Evolutionary conservation across 2,888 invertebrate genomes (phyloP).

Genomic region (Cantharis rustica): DNA sequence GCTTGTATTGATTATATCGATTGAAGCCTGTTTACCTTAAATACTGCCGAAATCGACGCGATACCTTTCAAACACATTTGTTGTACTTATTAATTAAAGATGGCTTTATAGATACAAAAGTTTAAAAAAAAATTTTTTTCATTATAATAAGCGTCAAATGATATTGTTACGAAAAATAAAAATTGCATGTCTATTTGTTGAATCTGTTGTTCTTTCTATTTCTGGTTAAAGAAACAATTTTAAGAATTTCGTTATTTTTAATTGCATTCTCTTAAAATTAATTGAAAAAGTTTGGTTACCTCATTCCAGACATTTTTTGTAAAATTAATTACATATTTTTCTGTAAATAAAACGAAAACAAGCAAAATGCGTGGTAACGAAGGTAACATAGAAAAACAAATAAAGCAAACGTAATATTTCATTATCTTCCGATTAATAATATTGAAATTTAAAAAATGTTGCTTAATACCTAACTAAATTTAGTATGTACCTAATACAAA

Average conservation of each 20-base stretch:
- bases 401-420: neutral
- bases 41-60: neutral
- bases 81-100: neutral
- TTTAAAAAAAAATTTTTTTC: neutral
- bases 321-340: neutral
- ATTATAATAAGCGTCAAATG: neutral
- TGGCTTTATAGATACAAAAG: neutral
- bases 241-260: neutral
- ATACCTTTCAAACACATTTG: neutral
- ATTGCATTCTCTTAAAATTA: neutral
- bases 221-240: neutral
- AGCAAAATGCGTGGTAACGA: neutral
- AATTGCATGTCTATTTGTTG: neutral
- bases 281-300: neutral
- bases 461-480: neutral
- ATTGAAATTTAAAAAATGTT: neutral
- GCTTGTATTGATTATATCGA: neutral
- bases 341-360: neutral
- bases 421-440: neutral
- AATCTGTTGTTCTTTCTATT: neutral
- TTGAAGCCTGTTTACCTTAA: neutral
- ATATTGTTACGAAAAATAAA: neutral
- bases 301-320: neutral
- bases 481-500: neutral
- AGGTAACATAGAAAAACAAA: neutral